Evolutionary conservation across 2,797 vertebrate genomes (phyloP), one percentile per base, ranked within the genome.

Genomic region (Gymnoscopelus braueri): DNA sequence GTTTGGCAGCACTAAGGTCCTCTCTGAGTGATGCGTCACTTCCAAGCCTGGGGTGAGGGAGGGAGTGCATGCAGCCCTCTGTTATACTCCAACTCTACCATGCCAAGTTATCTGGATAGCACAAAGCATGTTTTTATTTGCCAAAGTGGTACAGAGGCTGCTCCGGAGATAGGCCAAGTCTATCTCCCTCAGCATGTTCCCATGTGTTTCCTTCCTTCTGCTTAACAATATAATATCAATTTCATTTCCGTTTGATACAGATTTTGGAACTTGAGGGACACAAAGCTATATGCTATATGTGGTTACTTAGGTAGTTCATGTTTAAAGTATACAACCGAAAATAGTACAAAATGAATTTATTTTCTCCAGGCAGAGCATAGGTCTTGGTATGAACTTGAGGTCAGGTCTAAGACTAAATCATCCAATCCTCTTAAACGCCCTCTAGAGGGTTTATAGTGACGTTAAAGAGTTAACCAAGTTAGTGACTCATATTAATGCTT

Each of bases 51-150:
- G 75, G 51, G 79, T 2, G 26, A 14, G 56, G 65, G 79, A 72
- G 66, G 65, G 79, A 72, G 66, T 60, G 57, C 35, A 76, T 79
- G 75, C 75, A 83, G 71, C 67, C 48, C 69, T 79, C 90, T 92
- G 85, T 91, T 91, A 89, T 69, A 84, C 14, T 81, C 63, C 51
- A 60, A 84, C 14, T 82, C 63, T 47, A 58, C 67, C 68, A 72
- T 80, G 90, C 88, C 88, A 88, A 92, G 84, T 83, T 86, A 82
- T 91, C 80, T 70, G 79, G 59, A 80, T 72, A 71, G 69, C 84
- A 91, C 90, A 92, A 93, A 92, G 88, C 79, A 64, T 87, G 87
- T 89, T 91, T 91, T 88, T 84, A 83, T 87, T 81, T 83, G 72
- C 10, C 7, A 55, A 29, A 74, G 71, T 66, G 48, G 85, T 80